Base-by-base conservation (phyloP, 2,797 vertebrate genomes). In the Sebastes oblongus region DNA sequence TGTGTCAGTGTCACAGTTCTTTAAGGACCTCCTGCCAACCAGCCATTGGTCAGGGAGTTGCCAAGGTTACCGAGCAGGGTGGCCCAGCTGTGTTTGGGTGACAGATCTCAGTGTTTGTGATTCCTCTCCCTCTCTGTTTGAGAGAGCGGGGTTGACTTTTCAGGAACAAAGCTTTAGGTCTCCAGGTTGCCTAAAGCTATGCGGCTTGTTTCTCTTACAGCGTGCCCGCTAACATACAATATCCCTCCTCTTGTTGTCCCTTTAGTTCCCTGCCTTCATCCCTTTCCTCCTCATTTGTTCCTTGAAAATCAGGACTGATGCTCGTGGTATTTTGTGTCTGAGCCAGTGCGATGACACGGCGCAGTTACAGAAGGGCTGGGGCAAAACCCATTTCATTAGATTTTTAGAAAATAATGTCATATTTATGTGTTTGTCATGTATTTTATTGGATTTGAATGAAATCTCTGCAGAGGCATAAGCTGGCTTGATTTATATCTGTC, bases 41-140 rank as follows among this genome's bases (percentile, higher is more conserved):
- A 70, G 75, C 78, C 72, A 92, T 93, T 91, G 91, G 89, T 90
- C 85, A 81, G 89, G 81, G 88, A 89, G 92, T 94, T 92, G 82
- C 90, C 91, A 91, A 86, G 93, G 93, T 93, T 94, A 92, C 90
- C 0, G 59, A 62, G 79, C 84, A 69, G 77, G 82, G 88, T 85
- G 86, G 86, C 76, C 87, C 83, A 88, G 88, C 91, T 88, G 85
- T 86, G 84, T 76, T 80, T 0, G 65, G 74, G 81, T 81, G 82
- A 81, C 88, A 85, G 75, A 84, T 84, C 80, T 71, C 30, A 80
- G 69, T 83, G 80, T 88, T 82, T 84, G 77, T 77, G 79, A 85
- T 73, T 80, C 75, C 61, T 77, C 65, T 59, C 27, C 61, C 32
- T 69, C 46, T 75, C 70, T 25, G 36, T 66, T 60, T 76, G 55